Evolutionary conservation across 2,113 vertebrate species (phyloP), one percentile per base, ranked within the genome.

Genomic region (Eulacestoma nigropectus): DNA sequence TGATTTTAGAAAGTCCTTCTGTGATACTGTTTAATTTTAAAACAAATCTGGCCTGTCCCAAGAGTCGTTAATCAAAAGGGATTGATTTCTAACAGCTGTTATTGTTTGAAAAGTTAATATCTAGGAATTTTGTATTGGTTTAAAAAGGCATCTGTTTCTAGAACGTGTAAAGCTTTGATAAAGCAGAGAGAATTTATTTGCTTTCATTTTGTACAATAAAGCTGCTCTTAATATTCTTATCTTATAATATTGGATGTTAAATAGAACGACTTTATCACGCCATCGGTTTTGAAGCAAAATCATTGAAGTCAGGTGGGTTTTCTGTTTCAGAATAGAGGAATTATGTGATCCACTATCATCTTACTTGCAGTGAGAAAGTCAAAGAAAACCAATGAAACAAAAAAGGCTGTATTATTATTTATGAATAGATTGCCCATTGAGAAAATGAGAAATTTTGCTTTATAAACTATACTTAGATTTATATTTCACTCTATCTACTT

Each of bases 191-290:
- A 88, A 95, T 89, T 93, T 96, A 94, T 88, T 72, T 93, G 79
- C 79, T 96, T 95, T 96, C 85, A 78, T 95, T 96, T 90, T 60
- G 64, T 56, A 56, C 68, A 75, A 83, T 74, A 93, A 94, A 95
- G 82, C 96, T 96, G 93, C 85, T 94, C 88, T 88, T 90, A 96
- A 95, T 96, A 93, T 86, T 91, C 95, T 96, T 97, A 92, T 94
- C 92, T 76, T 85, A 76, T 63, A 90, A 80, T 80, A 95, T 1
- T 94, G 50, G 35, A 88, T 88, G 72, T 57, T 93, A 89, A 82
- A 93, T 59, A 88, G 55, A 80, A 30, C 56, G 78, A 93, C 62
- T 91, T 94, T 95, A 96, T 95, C 87, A 88, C 26, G 14, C 52
- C 78, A 93, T 96, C 72, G 22, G 50, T 55, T 95, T 92, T 83